Base-by-base conservation (phyloP, 1,140 invertebrate genomes). In the Oreohelix idahoensis region DNA sequence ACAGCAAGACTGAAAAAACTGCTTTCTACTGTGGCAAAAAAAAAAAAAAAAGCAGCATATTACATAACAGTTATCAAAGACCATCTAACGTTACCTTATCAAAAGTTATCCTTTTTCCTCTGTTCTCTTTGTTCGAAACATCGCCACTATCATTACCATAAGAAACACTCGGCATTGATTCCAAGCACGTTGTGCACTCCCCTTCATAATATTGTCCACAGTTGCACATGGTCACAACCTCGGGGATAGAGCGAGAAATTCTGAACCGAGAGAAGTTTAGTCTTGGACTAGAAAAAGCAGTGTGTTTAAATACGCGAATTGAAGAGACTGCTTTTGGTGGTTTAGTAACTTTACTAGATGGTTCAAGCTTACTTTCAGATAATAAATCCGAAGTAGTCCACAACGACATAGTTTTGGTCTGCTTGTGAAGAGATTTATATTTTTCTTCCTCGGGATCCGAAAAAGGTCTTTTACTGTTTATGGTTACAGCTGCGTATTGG, bases 181-280 rank as follows among this genome's bases (percentile, higher is more conserved):
- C 42, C 42, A 45, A 45, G 32, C 69, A 36, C 0, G 36, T 5
- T 26, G 38, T 5, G 10, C 71, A 42, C 1, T 39, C 36, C 1
- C n/a, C 29, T 29, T 39, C 53, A 8, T 26, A 49, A 39, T 42
- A 66, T 20, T 15, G 4, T 13, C 39, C 32, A 29, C 77, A 49
- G 42, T 39, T 32, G 35, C 77, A 79, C 36, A 42, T 29, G 17
- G 53, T n/a, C 10, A n/a, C 4, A 45, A 53, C n/a, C 29, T 79
- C 77, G 0, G 77, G 77, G 35, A 79, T 79, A 29, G 77, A 63
- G 0, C 45, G 4, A 8, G 77, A 79, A 10, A 36, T 5, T 32
- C n/a, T 58, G 77, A 79, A 79, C 0, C 29, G 38, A 49, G 15
- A 66, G 26, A 79, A 79, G n/a, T 79, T 79, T 17, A 79, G 17